phyloP scores from a whole-genome alignment of 2,113 vertebrate species.

The Microcebus jonahi region DNA sequence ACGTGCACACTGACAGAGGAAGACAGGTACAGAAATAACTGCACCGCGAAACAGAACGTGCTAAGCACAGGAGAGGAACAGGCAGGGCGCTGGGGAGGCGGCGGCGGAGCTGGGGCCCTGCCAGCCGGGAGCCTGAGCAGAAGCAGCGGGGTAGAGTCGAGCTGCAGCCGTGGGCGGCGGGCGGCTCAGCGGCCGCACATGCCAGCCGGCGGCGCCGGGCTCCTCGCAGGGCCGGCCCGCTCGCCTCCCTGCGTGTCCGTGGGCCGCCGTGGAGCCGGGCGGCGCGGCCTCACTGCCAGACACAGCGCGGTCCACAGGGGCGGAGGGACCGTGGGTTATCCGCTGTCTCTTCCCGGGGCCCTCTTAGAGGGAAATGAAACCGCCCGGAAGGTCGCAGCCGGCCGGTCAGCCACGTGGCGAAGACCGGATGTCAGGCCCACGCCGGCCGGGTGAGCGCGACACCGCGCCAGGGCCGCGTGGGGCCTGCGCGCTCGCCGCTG shows the following conservation, averaged over 20 bases:
- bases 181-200: too few species aligned
- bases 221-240: too few species aligned
- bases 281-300: too few species aligned
- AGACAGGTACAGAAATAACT: background rate
- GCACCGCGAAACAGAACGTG: fast-evolving
- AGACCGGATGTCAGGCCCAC: too few species aligned
- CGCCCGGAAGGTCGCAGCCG: background rate
- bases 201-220: background rate
- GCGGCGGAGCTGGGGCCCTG: background rate
- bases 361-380: background rate
- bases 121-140: fast-evolving
- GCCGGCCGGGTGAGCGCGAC: too few species aligned
- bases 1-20: background rate
- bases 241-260: too few species aligned
- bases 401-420: background rate
- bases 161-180: background rate
- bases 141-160: background rate
- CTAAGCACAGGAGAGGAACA: background rate
- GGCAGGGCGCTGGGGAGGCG: fast-evolving
- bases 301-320: background rate
- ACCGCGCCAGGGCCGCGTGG: fast-evolving
- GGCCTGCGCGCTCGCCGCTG: fast-evolving
- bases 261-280: background rate
- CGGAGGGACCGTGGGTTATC: fast-evolving
- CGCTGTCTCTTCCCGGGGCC: background rate